Evolutionary conservation across 2,113 vertebrate genomes (phyloP).

Genomic region (Dunckerocampus dactyliophorus): DNA sequence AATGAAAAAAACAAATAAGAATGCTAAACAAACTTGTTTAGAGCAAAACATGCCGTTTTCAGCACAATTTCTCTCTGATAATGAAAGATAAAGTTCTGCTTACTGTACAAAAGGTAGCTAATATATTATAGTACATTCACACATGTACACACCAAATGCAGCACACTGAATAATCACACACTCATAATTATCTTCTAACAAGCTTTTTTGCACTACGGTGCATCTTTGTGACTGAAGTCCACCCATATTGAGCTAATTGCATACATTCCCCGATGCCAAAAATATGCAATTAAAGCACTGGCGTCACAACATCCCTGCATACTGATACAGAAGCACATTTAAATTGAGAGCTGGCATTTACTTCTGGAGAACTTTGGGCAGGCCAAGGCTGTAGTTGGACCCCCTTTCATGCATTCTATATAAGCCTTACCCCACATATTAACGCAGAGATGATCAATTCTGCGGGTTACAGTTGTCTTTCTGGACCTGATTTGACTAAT

Average conservation of each 20-base stretch:
- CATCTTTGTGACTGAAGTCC: slow-evolving; percentile 73
- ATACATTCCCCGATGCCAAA: slow-evolving; percentile 64
- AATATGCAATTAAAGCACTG: slow-evolving; percentile 69
- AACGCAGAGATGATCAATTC: neutral
- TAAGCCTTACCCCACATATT: neutral
- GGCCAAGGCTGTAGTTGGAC: neutral
- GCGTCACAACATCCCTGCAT: slow-evolving; percentile 53
- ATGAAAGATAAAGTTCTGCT: slow-evolving; percentile 53
- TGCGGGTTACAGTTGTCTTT: too few relatives aligned
- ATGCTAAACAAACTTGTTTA: slow-evolving; percentile 56
- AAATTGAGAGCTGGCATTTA: slow-evolving; percentile 44
- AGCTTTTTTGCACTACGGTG: slow-evolving; percentile 67
- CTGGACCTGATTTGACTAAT: too few relatives aligned
- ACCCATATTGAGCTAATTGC: slow-evolving; percentile 75
- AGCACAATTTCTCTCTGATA: slow-evolving; percentile 47
- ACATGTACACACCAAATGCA: slow-evolving; percentile 23
- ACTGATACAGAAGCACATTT: slow-evolving; percentile 48
- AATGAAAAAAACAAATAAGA: slow-evolving; percentile 14
- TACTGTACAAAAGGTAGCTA: slow-evolving; percentile 40
- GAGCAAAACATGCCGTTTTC: slow-evolving; percentile 60
- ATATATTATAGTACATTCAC: slow-evolving; percentile 17
- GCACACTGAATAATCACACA: slow-evolving; percentile 67
- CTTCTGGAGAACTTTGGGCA: slow-evolving; percentile 9
- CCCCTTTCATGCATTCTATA: neutral
- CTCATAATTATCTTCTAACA: slow-evolving; percentile 72